A percentile compares a stretch with the other conserved stretches of the same genome.
These are phyloP conservation scores for Amitus sp. DNA, from an alignment of 2,888 invertebrate species.

Conservation along the genomic window DNA sequence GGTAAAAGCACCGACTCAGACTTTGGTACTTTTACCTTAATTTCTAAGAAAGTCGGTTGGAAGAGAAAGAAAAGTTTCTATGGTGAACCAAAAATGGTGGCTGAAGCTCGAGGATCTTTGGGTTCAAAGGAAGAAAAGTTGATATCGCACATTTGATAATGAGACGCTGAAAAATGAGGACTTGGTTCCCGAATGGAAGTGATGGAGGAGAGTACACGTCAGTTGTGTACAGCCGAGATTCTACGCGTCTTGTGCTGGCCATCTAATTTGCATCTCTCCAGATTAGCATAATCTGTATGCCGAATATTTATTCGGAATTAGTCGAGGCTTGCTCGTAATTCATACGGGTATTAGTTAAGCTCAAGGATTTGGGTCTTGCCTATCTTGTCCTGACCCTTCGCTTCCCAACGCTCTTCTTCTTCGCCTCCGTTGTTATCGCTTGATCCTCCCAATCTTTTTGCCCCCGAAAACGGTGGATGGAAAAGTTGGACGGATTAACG, in stretches of 20 bases:
- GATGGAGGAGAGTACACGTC: slow-evolving; percentile 25
- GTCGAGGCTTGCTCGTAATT: slow-evolving; percentile 59
- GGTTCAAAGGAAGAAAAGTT: not conserved
- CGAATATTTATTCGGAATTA: slow-evolving; percentile 66
- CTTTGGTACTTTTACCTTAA: too few relatives aligned
- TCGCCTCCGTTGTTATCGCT: slow-evolving; percentile 48
- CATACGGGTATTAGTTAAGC: slow-evolving; percentile 64
- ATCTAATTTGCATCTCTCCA: slow-evolving; percentile 62
- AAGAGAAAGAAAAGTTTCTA: too few relatives aligned
- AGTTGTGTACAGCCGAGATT: slow-evolving; percentile 29
- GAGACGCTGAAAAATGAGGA: slow-evolving; percentile 11
- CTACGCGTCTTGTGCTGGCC: slow-evolving; percentile 40
- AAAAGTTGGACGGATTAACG: not conserved
- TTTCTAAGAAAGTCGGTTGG: too few relatives aligned
- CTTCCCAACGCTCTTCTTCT: slow-evolving; percentile 24
- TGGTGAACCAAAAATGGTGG: too few relatives aligned
- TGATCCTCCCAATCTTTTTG: slow-evolving; percentile 40
- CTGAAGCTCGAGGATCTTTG: slow-evolving; percentile 6
- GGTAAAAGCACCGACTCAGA: too few relatives aligned
- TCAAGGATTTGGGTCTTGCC: slow-evolving; percentile 57
- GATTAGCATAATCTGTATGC: slow-evolving; percentile 66
- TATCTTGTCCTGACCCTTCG: slow-evolving; percentile 38
- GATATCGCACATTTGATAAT: slow-evolving; percentile 17
- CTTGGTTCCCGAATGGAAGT: slow-evolving; percentile 21
- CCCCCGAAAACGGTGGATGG: not conserved